Percentiles rank a stretch among this genome's conserved stretches.
phyloP scores from a whole-genome alignment of 2,113 vertebrate species.

The Gulo gulo region DNA sequence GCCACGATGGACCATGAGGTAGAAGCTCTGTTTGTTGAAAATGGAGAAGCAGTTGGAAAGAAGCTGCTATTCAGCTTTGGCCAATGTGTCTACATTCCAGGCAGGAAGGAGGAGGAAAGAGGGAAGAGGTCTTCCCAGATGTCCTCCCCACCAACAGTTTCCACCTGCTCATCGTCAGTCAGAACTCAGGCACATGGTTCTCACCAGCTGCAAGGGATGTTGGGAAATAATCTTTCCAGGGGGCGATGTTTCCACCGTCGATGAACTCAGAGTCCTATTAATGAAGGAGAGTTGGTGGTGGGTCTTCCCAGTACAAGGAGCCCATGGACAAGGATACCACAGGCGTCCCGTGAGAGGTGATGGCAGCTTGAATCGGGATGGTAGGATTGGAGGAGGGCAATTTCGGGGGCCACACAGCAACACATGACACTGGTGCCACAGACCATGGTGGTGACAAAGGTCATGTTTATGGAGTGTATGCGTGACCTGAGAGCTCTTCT shows the following conservation, averaged over 20 bases:
- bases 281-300: background rate
- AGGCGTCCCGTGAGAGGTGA: background rate
- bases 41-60: background rate
- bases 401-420: background rate
- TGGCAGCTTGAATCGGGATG: background rate
- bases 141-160: background rate
- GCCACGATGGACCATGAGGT: background rate
- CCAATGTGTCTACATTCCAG: background rate
- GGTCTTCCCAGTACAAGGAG: background rate
- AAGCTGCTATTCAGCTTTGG: background rate
- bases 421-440: rapidly evolving
- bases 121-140: background rate
- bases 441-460: rapidly evolving
- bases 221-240: background rate
- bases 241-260: rapidly evolving
- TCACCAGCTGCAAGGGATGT: background rate
- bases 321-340: background rate
- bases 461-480: rapidly evolving
- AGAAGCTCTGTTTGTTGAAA: background rate
- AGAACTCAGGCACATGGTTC: background rate
- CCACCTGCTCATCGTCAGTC: background rate
- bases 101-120: background rate
- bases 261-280: background rate
- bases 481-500: rapidly evolving
- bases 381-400: background rate